Percentiles rank a stretch among this genome's conserved stretches.
Conservation (phyloP, 2,797 vertebrate species). For the Typhlichthys subterraneus region DNA sequence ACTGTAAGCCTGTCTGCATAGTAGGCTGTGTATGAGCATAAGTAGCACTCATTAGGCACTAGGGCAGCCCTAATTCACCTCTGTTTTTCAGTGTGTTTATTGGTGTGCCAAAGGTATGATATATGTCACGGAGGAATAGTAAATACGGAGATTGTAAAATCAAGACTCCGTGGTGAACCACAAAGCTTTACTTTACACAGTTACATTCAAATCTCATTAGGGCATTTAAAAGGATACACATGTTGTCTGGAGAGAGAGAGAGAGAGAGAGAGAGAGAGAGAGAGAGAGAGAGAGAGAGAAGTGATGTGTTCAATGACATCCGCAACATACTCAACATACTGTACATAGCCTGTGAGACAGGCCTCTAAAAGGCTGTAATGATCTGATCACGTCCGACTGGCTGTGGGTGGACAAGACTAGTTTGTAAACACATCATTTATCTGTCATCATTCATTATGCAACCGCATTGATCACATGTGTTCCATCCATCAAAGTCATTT, state of each 20-base stretch:
- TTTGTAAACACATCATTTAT: constrained; percentile 47
- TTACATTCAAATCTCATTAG: not conserved
- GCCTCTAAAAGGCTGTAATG: constrained; percentile 14
- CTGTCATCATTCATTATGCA: constrained; percentile 45
- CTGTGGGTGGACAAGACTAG: constrained; percentile 36
- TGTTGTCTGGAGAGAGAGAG: not conserved
- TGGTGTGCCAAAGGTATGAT: constrained; percentile 40
- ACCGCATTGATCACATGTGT: constrained; percentile 42
- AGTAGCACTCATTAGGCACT: not conserved
- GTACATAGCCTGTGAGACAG: constrained; percentile 14
- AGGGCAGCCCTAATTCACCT: constrained; percentile 28
- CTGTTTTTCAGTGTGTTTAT: constrained; percentile 26
- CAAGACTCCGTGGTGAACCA: no score
- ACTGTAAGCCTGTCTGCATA: constrained; percentile 19
- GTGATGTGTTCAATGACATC: constrained; percentile 12
- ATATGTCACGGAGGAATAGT: constrained; percentile 17
- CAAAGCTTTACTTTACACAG: not conserved
- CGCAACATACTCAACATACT: constrained; percentile 10
- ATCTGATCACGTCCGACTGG: constrained; percentile 33
- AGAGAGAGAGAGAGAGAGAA: no score
- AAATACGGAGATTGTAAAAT: not conserved
- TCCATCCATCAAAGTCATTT: constrained; percentile 37
- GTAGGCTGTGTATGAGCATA: no score
- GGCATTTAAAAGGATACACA: not conserved
- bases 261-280: no score